phyloP scores from a whole-genome alignment of 2,797 vertebrate species.

The Malurus splendens region DNA sequence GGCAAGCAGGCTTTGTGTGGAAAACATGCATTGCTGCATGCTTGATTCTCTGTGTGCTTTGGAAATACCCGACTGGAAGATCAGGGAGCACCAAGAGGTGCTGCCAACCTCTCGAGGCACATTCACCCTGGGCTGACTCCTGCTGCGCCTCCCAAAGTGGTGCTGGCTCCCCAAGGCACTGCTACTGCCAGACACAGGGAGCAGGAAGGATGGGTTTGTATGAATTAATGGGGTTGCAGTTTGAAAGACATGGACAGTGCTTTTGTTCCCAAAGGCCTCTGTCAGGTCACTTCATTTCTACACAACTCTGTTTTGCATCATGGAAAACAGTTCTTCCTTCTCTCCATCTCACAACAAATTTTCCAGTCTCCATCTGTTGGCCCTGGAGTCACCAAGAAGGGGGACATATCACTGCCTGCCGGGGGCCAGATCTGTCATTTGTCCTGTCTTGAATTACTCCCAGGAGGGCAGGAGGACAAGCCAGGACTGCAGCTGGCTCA shows the following conservation, averaged over 20 bases:
- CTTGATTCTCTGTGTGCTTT: not conserved
- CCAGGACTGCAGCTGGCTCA: not conserved
- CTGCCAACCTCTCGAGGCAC: rapidly evolving
- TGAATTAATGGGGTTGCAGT: rapidly evolving
- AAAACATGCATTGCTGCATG: rapidly evolving
- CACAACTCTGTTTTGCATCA: not conserved
- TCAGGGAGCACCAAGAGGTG: not conserved
- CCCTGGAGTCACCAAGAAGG: not conserved
- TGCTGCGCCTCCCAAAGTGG: not conserved
- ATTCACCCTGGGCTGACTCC: rapidly evolving
- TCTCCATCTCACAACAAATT: not conserved
- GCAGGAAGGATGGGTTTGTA: not conserved
- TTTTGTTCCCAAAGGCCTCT: not conserved
- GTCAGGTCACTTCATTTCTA: not conserved
- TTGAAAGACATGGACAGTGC: rapidly evolving
- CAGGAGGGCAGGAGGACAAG: not conserved
- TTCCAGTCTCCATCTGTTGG: not conserved
- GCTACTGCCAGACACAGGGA: rapidly evolving
- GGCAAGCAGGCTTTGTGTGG: not conserved
- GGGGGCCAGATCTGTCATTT: not conserved
- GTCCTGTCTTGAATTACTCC: not conserved
- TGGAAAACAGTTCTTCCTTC: not conserved
- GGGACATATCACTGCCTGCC: not conserved
- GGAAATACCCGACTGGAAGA: not conserved
- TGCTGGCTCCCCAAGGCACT: not conserved